phyloP scores from a whole-genome alignment of 2,888 invertebrate genomes.

The Parapristionchus giblindavisi region DNA sequence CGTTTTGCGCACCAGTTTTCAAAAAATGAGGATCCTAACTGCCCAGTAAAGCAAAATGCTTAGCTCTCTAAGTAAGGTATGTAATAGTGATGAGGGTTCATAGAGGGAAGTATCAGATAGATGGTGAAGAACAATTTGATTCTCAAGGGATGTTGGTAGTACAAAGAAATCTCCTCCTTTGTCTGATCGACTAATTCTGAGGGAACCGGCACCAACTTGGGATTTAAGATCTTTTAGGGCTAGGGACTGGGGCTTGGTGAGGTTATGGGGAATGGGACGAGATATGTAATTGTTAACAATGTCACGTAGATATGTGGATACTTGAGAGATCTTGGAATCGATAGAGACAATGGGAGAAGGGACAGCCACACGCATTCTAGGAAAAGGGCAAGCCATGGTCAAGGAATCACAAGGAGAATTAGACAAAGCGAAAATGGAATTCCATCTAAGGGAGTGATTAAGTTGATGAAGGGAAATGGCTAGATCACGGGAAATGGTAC shows the following conservation, averaged over 20 bases:
- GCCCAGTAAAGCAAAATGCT: no score
- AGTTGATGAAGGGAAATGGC: slow-evolving; percentile 1
- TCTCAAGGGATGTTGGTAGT: not conserved
- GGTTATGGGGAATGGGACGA: no score
- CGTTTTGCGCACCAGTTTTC: no score
- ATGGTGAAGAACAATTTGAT: not conserved
- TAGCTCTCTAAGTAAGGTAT: no score
- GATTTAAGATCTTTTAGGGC: not conserved
- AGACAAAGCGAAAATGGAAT: not conserved
- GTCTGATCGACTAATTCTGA: slow-evolving; percentile 10
- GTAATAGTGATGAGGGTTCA: not conserved
- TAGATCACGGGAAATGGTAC: not conserved
- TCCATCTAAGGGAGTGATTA: not conserved
- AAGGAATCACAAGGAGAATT: not conserved
- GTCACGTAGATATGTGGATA: not conserved
- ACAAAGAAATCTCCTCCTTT: slow-evolving; percentile 37
- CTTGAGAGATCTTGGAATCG: not conserved
- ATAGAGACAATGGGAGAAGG: not conserved
- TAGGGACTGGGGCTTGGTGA: not conserved
- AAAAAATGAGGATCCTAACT: no score
- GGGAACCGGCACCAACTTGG: not conserved
- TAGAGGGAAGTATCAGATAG: slow-evolving; percentile 11
- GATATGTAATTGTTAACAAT: slow-evolving; percentile 1
- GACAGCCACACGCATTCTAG: not conserved
- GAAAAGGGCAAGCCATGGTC: not conserved